Conservation (phyloP, 2,888 invertebrate genomes). For the Spisula solida region DNA sequence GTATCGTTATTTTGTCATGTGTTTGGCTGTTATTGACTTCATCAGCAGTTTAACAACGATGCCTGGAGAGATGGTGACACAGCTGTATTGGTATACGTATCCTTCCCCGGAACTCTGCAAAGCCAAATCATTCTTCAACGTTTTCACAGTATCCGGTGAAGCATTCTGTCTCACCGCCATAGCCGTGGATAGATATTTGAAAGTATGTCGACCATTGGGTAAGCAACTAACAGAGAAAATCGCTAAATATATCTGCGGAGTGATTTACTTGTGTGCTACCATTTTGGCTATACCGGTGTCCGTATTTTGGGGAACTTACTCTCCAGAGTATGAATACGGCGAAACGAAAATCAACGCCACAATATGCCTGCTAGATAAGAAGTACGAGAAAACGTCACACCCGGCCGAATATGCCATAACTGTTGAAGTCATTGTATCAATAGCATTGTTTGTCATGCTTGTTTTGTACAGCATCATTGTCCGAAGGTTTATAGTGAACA, state of each 20-base stretch:
- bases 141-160: conserved; percentile 70
- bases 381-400: conserved; percentile 27
- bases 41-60: conserved; percentile 62
- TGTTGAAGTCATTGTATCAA: conserved; percentile 38
- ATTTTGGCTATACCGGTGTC: conserved; percentile 57
- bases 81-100: conserved; percentile 63
- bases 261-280: conserved; percentile 44
- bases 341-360: conserved; percentile 43
- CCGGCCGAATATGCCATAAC: conserved; percentile 47
- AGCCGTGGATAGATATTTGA: conserved; percentile 77
- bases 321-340: conserved; percentile 6
- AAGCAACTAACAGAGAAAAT: conserved; percentile 51
- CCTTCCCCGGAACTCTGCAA: conserved; percentile 56
- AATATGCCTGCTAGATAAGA: conserved; percentile 58
- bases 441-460: conserved; percentile 51
- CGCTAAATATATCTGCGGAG: conserved; percentile 44
- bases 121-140: conserved; percentile 68
- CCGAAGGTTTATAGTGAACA: conserved; percentile 23
- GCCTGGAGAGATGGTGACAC: conserved; percentile 65
- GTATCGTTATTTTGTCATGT: conserved; percentile 66
- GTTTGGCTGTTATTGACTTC: conserved; percentile 59
- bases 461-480: conserved; percentile 57
- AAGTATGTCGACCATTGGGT: conserved; percentile 77
- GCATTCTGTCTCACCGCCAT: conserved; percentile 76
- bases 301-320: conserved; percentile 62